Conservation (phyloP, 1,140 invertebrate genomes). For the Xylocopa sonorina region DNA sequence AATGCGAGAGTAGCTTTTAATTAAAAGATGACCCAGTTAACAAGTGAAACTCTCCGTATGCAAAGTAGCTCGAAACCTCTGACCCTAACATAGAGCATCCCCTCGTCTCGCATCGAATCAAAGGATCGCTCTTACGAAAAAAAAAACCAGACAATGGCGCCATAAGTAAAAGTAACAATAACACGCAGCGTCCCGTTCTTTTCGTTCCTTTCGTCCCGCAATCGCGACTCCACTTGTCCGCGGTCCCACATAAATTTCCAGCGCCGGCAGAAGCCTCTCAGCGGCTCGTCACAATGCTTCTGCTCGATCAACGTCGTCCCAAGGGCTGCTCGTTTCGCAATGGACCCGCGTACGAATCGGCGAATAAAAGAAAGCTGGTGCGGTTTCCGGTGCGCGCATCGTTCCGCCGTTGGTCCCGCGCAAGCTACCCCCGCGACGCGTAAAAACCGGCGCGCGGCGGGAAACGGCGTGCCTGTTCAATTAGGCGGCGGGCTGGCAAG, state of each 20-base stretch:
- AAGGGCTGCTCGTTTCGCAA: neutral
- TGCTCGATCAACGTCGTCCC: neutral
- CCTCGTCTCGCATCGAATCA: neutral
- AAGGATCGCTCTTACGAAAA: neutral
- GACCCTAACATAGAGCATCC: neutral
- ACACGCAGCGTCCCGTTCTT: neutral
- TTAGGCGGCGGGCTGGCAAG: constrained; percentile 38
- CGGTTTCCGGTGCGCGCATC: neutral
- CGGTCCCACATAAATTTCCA: constrained; percentile 1
- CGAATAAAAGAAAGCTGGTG: neutral
- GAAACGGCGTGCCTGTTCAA: constrained; percentile 45
- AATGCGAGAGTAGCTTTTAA: too few species aligned
- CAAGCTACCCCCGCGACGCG: constrained; percentile 33
- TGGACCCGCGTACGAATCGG: neutral
- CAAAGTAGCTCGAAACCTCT: neutral
- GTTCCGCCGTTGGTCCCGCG: neutral
- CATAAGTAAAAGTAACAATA: neutral
- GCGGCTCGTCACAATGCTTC: neutral
- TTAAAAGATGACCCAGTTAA: neutral
- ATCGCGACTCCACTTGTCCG: neutral
- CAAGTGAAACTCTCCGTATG: neutral
- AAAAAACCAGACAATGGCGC: neutral
- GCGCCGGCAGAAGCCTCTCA: neutral
- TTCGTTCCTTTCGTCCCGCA: neutral
- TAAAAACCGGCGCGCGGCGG: constrained; percentile 47